Evolutionary conservation across 92 coral and sea anemone species (phyloP).

Genomic region (Umimayanthus kanabou): DNA sequence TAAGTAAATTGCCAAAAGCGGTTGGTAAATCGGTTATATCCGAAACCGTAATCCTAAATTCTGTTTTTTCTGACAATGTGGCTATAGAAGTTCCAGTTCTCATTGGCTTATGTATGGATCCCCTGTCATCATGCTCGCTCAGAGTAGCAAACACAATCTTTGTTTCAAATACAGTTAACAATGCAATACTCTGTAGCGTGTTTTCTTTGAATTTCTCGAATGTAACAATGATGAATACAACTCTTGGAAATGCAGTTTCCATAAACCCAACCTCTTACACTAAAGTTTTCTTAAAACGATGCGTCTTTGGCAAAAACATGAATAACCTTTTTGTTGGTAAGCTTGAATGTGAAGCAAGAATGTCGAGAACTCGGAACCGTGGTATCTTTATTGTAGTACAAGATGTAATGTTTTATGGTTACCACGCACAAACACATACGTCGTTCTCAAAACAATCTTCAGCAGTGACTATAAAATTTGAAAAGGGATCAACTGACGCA

Average conservation of each 20-base stretch:
- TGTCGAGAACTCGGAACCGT: neutral
- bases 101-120: neutral
- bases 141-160: neutral
- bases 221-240: neutral
- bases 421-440: neutral
- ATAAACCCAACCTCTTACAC: neutral
- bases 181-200: neutral
- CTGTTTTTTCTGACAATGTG: neutral
- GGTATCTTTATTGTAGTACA: neutral
- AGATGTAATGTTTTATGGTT: neutral
- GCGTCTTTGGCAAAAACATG: neutral
- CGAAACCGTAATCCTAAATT: neutral
- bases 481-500: neutral
- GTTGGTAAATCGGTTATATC: no score
- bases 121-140: neutral
- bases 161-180: neutral
- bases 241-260: neutral
- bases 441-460: neutral
- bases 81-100: neutral
- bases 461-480: neutral
- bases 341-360: no score
- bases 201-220: neutral
- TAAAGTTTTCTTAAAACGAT: neutral
- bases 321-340: neutral
- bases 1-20: no score